phyloP scores from a whole-genome alignment of 2,888 invertebrate species.

The Apotomis turbidana region DNA sequence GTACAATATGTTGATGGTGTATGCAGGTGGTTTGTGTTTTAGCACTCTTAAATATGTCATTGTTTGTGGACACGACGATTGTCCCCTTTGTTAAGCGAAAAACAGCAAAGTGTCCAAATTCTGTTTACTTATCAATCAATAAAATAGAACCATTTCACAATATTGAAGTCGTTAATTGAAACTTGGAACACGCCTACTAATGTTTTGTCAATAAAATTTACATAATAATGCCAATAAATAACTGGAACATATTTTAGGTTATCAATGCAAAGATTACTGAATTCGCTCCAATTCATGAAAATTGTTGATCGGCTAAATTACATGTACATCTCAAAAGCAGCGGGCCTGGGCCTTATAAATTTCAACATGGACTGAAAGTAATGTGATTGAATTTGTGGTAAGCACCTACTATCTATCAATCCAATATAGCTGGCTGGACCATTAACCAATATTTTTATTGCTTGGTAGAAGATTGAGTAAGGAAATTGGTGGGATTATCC shows the following conservation, averaged over 20 bases:
- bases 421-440: constrained; percentile 36
- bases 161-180: too few species aligned
- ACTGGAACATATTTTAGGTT: background rate
- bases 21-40: background rate
- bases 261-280: background rate
- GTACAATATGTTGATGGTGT: too few species aligned
- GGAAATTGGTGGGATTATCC: constrained; percentile 41
- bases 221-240: background rate
- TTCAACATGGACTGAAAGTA: constrained; percentile 31
- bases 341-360: background rate
- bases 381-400: constrained; percentile 40
- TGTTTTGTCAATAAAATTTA: too few species aligned
- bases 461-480: constrained; percentile 42
- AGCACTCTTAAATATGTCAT: background rate
- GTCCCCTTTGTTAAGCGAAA: background rate
- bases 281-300: constrained; percentile 5
- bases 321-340: constrained; percentile 1
- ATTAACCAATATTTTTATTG: constrained; percentile 44
- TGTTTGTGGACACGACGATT: background rate
- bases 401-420: constrained; percentile 32
- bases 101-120: background rate
- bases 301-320: constrained; percentile 20
- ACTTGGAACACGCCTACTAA: too few species aligned
- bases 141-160: too few species aligned
- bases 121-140: background rate